phyloP scores from a whole-genome alignment of 1,140 invertebrate species.

The Temnothorax nylanderi region DNA sequence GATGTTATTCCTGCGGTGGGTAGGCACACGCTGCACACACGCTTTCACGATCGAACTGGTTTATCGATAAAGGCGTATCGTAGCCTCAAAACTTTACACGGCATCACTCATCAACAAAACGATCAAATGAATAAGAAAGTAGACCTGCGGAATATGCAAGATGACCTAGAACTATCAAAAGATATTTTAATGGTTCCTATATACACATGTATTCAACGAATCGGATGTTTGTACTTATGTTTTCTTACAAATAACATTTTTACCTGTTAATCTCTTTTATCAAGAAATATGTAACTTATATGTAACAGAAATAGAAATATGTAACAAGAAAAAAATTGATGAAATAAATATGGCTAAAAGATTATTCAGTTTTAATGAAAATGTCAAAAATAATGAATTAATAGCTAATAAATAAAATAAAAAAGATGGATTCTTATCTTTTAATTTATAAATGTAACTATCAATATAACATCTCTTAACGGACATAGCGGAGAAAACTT shows the following conservation, averaged over 20 bases:
- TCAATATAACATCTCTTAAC: background rate
- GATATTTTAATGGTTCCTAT: background rate
- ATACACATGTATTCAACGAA: background rate
- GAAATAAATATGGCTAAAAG: background rate
- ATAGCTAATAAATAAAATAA: background rate
- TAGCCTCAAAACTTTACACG: conserved; percentile 44
- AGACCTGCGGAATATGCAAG: background rate
- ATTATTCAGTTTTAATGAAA: background rate
- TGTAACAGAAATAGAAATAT: too few species aligned
- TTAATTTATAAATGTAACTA: background rate
- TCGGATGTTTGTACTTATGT: background rate
- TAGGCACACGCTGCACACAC: conserved; percentile 24
- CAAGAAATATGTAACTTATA: background rate
- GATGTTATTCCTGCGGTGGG: conserved; percentile 29
- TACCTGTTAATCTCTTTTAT: background rate
- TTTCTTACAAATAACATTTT: background rate
- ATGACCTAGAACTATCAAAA: background rate
- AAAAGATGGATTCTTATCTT: background rate
- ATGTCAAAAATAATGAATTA: background rate
- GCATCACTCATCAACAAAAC: background rate
- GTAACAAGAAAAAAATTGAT: background rate
- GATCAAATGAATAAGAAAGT: conserved; percentile 53
- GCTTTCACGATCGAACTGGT: conserved; percentile 66
- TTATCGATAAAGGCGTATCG: conserved; percentile 68
- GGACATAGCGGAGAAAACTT: conserved; percentile 4